phyloP scores from a whole-genome alignment of 2,888 invertebrate species.

The Tachystola acroxantha region DNA sequence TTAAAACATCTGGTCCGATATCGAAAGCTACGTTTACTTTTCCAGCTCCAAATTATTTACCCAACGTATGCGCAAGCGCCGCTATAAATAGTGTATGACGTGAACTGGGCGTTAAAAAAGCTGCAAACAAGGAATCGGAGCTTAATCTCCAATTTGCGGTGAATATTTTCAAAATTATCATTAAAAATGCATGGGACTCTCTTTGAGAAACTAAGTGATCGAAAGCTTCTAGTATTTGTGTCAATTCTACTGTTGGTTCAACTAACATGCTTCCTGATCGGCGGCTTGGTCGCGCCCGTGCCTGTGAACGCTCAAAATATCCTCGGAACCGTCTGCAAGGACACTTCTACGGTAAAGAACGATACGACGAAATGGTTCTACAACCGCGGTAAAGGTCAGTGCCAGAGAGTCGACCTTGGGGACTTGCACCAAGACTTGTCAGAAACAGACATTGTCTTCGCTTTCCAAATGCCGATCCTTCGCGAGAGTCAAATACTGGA shows the following conservation, averaged over 20 bases:
- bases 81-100: no score
- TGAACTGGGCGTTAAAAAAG: no score
- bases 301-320: slow-evolving; percentile 91
- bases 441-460: slow-evolving; percentile 92
- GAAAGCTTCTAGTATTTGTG: slow-evolving; percentile 92
- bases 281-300: slow-evolving; percentile 90
- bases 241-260: slow-evolving; percentile 88
- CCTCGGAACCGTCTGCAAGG: slow-evolving; percentile 89
- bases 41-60: no score
- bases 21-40: no score
- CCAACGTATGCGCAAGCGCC: no score
- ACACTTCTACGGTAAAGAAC: slow-evolving; percentile 81
- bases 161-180: no score
- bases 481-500: slow-evolving; percentile 85
- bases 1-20: no score
- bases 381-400: slow-evolving; percentile 82
- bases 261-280: slow-evolving; percentile 93
- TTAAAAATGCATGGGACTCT: slow-evolving; percentile 97
- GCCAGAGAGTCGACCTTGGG: slow-evolving; percentile 63
- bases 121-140: no score
- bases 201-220: slow-evolving; percentile 97
- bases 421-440: slow-evolving; percentile 62
- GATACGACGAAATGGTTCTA: slow-evolving; percentile 88
- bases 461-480: slow-evolving; percentile 93
- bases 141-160: no score